Base-by-base conservation (phyloP, 2,797 vertebrate genomes). In the Acestrorhynchus altus region DNA sequence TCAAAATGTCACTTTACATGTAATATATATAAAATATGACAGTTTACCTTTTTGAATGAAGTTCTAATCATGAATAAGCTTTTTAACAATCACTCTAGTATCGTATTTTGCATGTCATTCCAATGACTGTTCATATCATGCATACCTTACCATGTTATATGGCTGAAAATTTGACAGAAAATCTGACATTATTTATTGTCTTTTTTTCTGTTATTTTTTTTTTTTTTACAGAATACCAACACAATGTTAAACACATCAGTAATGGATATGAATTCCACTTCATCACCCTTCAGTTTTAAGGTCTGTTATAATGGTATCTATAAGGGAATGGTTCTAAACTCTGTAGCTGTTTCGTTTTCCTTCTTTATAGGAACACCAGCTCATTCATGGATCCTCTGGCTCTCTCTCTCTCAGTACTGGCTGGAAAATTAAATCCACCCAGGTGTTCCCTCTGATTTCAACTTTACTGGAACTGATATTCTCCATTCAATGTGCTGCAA, bases 291-390 rank as follows among this genome's bases (percentile, higher is more conserved):
- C 4, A 40, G 2, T 35, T 5, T 22, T 9, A 35, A 8, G 12
- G 6, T 12, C 15, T 73, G 71, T 63, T 2, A 15, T 1, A 51
- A 63, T 51, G 20, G 18, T 24, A 15, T 15, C 22, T 26, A 49
- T 49, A 0, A 51, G 24, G 65, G 64, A 22, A 35, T 35, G 57
- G 6, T 68, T n/a, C 22, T 49, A 12, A 0, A 8, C 10, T 60
- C 16, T 31, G 5, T 59, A 6, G 12, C 18, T 9, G 1, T 22
- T 8, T 20, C 9, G 0, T 16, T 47, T 18, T 35, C 51, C 59
- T 42, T 83, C 18, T 12, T 72, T 15, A 18, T 83, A 57, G 73
- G 72, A 31, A 49, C 16, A 1, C 76, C 79, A 10, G 22, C 22
- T 56, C n/a, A 56, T 22, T 24, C 22, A 12, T 56, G 52, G 54